Base-by-base conservation (phyloP, 2,113 vertebrate species). In the Phrynosoma platyrhinos region DNA sequence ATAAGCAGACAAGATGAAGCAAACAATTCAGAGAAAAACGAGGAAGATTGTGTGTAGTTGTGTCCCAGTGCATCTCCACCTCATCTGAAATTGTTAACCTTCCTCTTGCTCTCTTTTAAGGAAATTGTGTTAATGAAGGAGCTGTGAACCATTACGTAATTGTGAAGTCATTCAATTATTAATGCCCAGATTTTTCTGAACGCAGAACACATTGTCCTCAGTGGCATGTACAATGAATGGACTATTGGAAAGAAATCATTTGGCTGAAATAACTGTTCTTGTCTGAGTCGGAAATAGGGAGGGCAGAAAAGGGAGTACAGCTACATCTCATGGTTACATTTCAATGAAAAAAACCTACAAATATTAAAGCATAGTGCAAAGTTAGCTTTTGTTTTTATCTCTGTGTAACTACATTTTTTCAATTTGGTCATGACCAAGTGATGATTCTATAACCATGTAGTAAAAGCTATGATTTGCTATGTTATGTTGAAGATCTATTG, bases 91-190 rank as follows among this genome's bases (percentile, higher is more conserved):
- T 30, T 23, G 12, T 82, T 88, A 30, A 68, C 84, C 55, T 6
- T 0, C 40, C 85, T 90, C 85, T 52, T 30, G 87, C 68, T 75
- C 36, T 87, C 81, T 53, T 88, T 52, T 72, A 93, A 91, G 23
- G 69, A 85, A 5, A 0, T 0, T 75, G 36, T 40, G 68, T 89
- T 89, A 87, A 90, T 69, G 69, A 91, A 91, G 85, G 10, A 92
- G 82, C 81, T 83, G 78, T 82, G 79, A 87, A 89, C 55, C 83
- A 87, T 20, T 84, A 86, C 90, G 66, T 71, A 90, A 71, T 72
- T 53, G 68, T 32, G 69, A 82, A 25, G 23, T 42, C 32, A 58
- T 64, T 89, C 82, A 83, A 40, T 75, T 88, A 53, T 58, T 47
- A 68, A 79, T 58, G 91, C 23, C 62, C 23, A 40, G 53, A 89